A percentile compares a stretch with the other conserved stretches of the same genome.
These are phyloP conservation scores for Sitophilus oryzae DNA, from an alignment of 1,140 invertebrate genomes.

Conservation along the genomic window DNA sequence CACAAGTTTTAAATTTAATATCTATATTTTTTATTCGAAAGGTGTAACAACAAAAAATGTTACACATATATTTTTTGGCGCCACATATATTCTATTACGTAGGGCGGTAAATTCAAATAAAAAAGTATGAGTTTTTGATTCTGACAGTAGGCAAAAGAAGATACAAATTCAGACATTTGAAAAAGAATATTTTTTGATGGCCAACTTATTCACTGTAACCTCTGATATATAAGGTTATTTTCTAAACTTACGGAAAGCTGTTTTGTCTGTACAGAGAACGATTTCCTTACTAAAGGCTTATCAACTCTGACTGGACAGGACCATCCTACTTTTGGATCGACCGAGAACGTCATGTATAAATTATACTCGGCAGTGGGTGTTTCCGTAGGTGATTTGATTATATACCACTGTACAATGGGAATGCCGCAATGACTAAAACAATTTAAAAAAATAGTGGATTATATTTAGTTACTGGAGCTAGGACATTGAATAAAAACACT, in stretches of 20 bases:
- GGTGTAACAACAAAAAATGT: too few species aligned
- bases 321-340: constrained; percentile 45
- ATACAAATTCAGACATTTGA: constrained; percentile 16
- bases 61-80: too few species aligned
- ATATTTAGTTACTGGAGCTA: too few species aligned
- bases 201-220: too few species aligned
- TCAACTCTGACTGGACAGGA: constrained; percentile 53
- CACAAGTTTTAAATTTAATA: too few species aligned
- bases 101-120: too few species aligned
- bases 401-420: constrained; percentile 48
- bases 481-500: too few species aligned
- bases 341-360: constrained; percentile 42
- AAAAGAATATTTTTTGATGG: too few species aligned
- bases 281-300: constrained; percentile 45
- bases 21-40: too few species aligned
- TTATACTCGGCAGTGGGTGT: constrained; percentile 35
- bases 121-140: constrained; percentile 3
- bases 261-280: constrained; percentile 15
- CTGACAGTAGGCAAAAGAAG: constrained; percentile 5
- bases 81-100: too few species aligned
- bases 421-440: constrained; percentile 45
- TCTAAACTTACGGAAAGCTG: constrained; percentile 13
- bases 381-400: constrained; percentile 24
- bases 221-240: too few species aligned
- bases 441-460: constrained; percentile 26